phyloP scores from a whole-genome alignment of 2,797 vertebrate species.

The Melanotaenia boesemani region DNA sequence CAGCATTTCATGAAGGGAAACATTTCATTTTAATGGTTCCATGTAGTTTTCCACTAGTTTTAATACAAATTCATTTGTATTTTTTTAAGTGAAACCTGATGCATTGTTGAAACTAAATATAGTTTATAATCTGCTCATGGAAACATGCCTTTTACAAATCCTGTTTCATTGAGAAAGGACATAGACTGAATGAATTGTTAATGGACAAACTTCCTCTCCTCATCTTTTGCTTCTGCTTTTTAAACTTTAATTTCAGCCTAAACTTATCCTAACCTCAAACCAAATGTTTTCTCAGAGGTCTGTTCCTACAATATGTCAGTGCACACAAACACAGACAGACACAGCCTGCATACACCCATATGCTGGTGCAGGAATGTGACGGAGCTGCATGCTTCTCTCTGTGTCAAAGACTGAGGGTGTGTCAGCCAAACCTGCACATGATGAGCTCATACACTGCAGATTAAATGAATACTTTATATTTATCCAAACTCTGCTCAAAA shows the following conservation, averaged over 20 bases:
- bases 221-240: background rate
- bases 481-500: background rate
- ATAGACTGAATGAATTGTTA: too few species aligned
- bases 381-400: slow-evolving; percentile 56
- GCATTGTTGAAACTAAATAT: background rate
- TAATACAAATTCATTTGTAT: background rate
- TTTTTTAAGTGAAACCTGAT: background rate
- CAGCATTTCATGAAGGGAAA: background rate
- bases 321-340: background rate
- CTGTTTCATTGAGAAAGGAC: background rate
- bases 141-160: background rate
- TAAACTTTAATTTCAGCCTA: too few species aligned
- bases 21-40: background rate
- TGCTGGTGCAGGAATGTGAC: slow-evolving; percentile 64
- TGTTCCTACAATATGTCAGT: background rate
- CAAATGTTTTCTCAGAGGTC: background rate
- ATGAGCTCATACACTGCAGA: background rate
- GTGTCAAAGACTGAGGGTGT: slow-evolving; percentile 50
- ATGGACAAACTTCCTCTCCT: background rate
- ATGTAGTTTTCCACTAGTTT: background rate
- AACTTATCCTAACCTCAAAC: background rate
- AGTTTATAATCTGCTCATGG: background rate
- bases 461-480: background rate
- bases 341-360: slow-evolving; percentile 39
- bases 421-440: slow-evolving; percentile 20